Conservation (phyloP, 2,888 invertebrate genomes). For the Tortrix viridana region DNA sequence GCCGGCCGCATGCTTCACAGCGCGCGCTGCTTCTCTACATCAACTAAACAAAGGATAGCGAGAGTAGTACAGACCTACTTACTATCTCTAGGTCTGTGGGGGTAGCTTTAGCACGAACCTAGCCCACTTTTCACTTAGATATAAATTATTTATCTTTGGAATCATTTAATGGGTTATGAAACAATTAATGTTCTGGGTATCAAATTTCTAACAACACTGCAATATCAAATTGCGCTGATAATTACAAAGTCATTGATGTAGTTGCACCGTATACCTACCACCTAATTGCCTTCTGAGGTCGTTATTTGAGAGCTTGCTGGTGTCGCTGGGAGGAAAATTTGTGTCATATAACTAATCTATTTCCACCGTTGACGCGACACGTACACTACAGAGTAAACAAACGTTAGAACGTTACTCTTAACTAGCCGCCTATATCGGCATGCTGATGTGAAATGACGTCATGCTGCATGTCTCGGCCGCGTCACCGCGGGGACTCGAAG, state of each 20-base stretch:
- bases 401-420: slow-evolving; percentile 15
- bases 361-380: slow-evolving; percentile 30
- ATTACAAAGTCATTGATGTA: slow-evolving; percentile 19
- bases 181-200: background rate
- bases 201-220: slow-evolving; percentile 14
- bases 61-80: too few relatives aligned
- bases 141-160: background rate
- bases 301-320: slow-evolving; percentile 31
- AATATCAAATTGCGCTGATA: slow-evolving; percentile 25
- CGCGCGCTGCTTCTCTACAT: background rate
- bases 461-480: slow-evolving; percentile 50
- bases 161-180: background rate
- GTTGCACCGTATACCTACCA: slow-evolving; percentile 17
- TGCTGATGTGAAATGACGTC: slow-evolving; percentile 55
- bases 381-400: slow-evolving; percentile 21
- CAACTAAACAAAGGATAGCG: background rate
- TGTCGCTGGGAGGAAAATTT: slow-evolving; percentile 27
- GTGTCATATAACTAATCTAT: slow-evolving; percentile 33
- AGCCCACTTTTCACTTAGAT: background rate
- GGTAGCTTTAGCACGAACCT: background rate
- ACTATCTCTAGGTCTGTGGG: too few relatives aligned
- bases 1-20: slow-evolving; percentile 20
- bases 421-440: slow-evolving; percentile 33
- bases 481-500: slow-evolving; percentile 65
- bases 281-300: slow-evolving; percentile 33